Evolutionary conservation across 2,797 vertebrate genomes (phyloP).

Genomic region (Hapalemur alaotrensis): DNA sequence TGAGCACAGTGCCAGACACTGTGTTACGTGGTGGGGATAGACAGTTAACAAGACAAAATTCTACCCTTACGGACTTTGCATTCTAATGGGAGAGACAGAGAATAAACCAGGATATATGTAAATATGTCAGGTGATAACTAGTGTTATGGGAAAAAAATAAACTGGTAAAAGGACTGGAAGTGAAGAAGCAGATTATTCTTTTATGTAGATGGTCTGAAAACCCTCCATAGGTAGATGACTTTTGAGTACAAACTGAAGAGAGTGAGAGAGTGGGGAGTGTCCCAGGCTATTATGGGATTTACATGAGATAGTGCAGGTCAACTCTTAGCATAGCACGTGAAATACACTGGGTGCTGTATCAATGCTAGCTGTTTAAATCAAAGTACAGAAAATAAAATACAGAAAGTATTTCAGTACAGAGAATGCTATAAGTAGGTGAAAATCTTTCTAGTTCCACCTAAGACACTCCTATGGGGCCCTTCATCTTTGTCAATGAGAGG

Average conservation of each 20-base stretch:
- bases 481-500: not conserved
- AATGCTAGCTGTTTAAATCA: not conserved
- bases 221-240: not conserved
- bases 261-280: not conserved
- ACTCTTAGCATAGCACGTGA: not conserved
- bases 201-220: not conserved
- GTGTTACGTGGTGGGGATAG: not conserved
- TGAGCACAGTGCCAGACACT: not conserved
- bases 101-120: not conserved
- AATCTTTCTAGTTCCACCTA: constrained; percentile 19
- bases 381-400: too few relatives aligned
- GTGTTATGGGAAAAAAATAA: not conserved
- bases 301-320: not conserved
- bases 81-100: not conserved
- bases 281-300: not conserved
- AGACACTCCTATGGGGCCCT: not conserved
- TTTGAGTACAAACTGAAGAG: not conserved
- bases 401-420: not conserved
- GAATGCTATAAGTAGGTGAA: not conserved
- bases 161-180: not conserved
- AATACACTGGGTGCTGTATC: not conserved
- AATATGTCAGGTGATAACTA: not conserved
- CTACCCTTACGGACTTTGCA: not conserved
- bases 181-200: not conserved
- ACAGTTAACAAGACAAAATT: not conserved